A percentile compares a stretch with the other conserved stretches of the same genome.
phyloP scores from a whole-genome alignment of 2,113 vertebrate genomes.

The Pipa parva region DNA sequence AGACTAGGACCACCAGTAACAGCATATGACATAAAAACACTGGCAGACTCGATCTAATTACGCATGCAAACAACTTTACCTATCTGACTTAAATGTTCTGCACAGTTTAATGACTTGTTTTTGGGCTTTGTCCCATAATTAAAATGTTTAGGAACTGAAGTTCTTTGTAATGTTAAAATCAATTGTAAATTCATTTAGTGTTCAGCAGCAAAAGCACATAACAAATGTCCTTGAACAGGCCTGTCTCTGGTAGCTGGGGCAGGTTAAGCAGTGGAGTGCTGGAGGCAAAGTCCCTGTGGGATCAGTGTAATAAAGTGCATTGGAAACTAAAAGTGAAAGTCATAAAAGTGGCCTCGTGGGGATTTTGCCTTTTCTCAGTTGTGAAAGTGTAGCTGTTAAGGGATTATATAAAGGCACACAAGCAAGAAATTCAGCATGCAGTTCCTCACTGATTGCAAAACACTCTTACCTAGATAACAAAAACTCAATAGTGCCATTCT shows the following conservation, averaged over 20 bases:
- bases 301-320: neutral
- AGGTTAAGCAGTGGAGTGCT: neutral
- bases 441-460: neutral
- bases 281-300: neutral
- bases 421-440: neutral
- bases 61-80: too few relatives aligned
- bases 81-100: too few relatives aligned
- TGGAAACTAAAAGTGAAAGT: constrained; percentile 1
- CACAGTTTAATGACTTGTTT: too few relatives aligned
- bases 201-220: neutral
- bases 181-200: neutral
- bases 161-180: too few relatives aligned
- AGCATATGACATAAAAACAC: too few relatives aligned
- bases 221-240: neutral
- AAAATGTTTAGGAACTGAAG: too few relatives aligned
- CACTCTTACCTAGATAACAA: too few relatives aligned
- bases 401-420: neutral
- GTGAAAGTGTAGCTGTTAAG: neutral
- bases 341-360: neutral
- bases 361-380: neutral
- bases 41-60: too few relatives aligned
- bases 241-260: neutral
- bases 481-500: too few relatives aligned
- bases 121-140: too few relatives aligned
- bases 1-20: too few relatives aligned